phyloP scores from a whole-genome alignment of 2,113 vertebrate genomes.

The Alectura lathami region DNA sequence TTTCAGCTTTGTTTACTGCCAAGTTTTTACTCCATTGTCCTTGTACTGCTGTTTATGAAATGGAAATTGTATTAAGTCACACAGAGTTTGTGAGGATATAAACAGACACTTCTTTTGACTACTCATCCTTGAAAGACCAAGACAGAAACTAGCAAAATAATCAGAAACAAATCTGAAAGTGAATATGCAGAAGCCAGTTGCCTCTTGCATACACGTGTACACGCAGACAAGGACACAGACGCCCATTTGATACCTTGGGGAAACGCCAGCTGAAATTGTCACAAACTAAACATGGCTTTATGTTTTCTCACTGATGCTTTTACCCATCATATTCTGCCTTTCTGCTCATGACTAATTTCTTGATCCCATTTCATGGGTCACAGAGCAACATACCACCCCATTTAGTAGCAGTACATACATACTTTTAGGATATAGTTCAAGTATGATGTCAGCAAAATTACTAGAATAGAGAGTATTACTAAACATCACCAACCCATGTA shows the following conservation, averaged over 20 bases:
- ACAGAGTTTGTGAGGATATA: background rate
- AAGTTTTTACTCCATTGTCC: background rate
- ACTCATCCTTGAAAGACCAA: background rate
- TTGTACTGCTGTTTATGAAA: background rate
- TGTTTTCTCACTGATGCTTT: conserved; percentile 43
- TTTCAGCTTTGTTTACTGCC: background rate
- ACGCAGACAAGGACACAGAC: background rate
- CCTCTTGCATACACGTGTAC: background rate
- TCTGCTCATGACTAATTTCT: conserved; percentile 32
- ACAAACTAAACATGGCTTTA: conserved; percentile 6
- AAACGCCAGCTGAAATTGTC: background rate
- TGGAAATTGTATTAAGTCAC: background rate
- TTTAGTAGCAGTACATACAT: background rate
- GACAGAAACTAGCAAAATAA: background rate
- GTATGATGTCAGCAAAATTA: background rate
- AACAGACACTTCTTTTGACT: background rate
- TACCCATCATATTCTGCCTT: conserved; percentile 36
- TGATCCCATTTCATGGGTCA: conserved; percentile 35
- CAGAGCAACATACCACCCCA: background rate
- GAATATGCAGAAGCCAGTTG: background rate
- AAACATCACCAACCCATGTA: background rate
- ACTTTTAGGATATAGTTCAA: background rate
- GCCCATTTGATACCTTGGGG: background rate
- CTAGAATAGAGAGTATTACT: background rate
- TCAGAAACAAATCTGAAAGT: background rate